These are phyloP conservation scores for Fragum sueziense DNA, from an alignment of 2,888 invertebrate species.

Conservation along the genomic window DNA sequence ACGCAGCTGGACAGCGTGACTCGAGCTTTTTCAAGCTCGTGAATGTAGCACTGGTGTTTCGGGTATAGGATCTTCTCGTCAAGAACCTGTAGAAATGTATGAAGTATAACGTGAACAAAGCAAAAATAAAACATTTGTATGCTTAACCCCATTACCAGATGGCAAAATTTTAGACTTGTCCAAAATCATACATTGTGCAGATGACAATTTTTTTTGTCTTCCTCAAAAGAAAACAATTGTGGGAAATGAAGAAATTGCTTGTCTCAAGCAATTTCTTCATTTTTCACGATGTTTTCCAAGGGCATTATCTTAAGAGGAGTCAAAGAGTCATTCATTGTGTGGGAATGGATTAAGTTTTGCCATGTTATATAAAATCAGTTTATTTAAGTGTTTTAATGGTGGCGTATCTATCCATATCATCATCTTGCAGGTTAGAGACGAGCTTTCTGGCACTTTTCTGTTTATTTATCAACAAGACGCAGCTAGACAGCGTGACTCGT, in stretches of 20 bases:
- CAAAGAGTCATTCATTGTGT: neutral
- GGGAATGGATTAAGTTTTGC: constrained; percentile 28
- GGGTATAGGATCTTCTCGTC: constrained; percentile 93
- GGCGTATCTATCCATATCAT: constrained; percentile 60
- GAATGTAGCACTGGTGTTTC: constrained; percentile 89
- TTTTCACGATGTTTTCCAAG: neutral
- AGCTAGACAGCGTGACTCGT: constrained; percentile 90
- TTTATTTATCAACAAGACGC: constrained; percentile 88
- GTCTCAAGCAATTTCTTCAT: neutral
- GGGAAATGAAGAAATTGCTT: neutral
- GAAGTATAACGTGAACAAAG: too few species aligned
- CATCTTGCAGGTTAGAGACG: constrained; percentile 68
- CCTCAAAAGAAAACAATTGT: too few species aligned
- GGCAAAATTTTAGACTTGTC: too few species aligned
- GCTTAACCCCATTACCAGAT: too few species aligned
- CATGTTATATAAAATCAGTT: neutral
- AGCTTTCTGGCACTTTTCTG: constrained; percentile 78
- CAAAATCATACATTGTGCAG: too few species aligned
- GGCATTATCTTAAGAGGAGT: neutral
- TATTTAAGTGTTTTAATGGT: constrained; percentile 62
- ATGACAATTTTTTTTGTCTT: too few species aligned
- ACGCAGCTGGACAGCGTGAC: constrained; percentile 92
- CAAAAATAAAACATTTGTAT: too few species aligned
- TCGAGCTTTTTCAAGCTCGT: constrained; percentile 90
- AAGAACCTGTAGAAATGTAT: constrained; percentile 85